phyloP scores from a whole-genome alignment of 2,888 invertebrate species.

The Lymantria monacha region DNA sequence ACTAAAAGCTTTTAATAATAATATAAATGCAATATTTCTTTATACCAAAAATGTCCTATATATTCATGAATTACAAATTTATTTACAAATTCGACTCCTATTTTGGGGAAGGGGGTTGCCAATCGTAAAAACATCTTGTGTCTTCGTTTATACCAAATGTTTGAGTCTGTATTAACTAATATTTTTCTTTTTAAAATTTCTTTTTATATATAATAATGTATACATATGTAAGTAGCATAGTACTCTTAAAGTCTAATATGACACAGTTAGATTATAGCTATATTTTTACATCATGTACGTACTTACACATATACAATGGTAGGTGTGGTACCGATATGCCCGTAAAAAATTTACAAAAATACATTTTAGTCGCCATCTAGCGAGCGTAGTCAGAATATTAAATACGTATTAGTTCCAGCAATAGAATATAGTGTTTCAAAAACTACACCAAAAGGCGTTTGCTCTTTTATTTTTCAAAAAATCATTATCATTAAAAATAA shows the following conservation, averaged over 20 bases:
- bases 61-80: constrained; percentile 72
- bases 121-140: constrained; percentile 48
- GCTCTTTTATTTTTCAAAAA: not conserved
- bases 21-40: constrained; percentile 75
- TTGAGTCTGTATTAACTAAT: constrained; percentile 70
- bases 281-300: constrained; percentile 75
- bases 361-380: constrained; percentile 13
- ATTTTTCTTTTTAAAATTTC: constrained; percentile 64
- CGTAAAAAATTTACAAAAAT: constrained; percentile 7
- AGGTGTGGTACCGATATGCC: constrained; percentile 51
- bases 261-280: constrained; percentile 79
- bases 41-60: constrained; percentile 69
- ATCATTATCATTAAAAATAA: constrained; percentile 2
- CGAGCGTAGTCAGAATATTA: constrained; percentile 1
- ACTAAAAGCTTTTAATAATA: constrained; percentile 49
- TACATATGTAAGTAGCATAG: constrained; percentile 79
- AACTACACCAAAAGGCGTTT: not conserved
- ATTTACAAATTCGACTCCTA: constrained; percentile 66
- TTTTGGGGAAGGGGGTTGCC: constrained; percentile 39
- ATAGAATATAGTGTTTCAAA: constrained; percentile 16
- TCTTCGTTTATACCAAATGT: constrained; percentile 40
- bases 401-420: not conserved
- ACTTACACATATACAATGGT: constrained; percentile 76
- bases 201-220: constrained; percentile 70
- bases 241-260: constrained; percentile 79